phyloP scores from a whole-genome alignment of 2,113 vertebrate genomes.

The Pseudopipra pipra region DNA sequence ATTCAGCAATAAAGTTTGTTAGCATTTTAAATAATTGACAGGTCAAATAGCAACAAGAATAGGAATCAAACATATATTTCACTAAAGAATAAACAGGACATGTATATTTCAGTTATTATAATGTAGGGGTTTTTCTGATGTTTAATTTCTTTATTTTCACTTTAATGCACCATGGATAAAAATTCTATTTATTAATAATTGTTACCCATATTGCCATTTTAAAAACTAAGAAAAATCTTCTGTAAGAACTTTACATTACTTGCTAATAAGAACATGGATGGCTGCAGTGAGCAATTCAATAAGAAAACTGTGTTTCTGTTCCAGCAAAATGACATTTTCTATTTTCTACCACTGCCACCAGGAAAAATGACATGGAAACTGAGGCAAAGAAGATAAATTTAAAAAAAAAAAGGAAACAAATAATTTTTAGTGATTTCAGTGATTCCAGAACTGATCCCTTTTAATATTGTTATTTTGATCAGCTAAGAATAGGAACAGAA shows the following conservation, averaged over 20 bases:
- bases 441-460: not conserved
- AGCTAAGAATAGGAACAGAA: not conserved
- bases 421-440: not conserved
- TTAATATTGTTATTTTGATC: not conserved
- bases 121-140: not conserved
- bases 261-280: not conserved
- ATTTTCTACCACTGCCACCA: not conserved
- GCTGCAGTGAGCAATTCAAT: not conserved
- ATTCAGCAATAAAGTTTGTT: not conserved
- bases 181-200: not conserved
- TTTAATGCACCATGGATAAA: not conserved
- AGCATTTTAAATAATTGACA: slow-evolving; percentile 9
- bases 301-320: not conserved
- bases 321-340: not conserved
- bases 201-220: not conserved
- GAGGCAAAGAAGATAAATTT: not conserved
- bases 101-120: not conserved
- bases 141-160: not conserved
- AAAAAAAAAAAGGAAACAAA: not conserved
- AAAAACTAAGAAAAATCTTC: not conserved
- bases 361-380: not conserved
- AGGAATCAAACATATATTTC: not conserved
- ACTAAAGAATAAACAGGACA: not conserved
- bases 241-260: not conserved
- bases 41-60: not conserved